Evolutionary conservation across 2,888 invertebrate species (phyloP).

Genomic region (Megalurothrips usitatus): DNA sequence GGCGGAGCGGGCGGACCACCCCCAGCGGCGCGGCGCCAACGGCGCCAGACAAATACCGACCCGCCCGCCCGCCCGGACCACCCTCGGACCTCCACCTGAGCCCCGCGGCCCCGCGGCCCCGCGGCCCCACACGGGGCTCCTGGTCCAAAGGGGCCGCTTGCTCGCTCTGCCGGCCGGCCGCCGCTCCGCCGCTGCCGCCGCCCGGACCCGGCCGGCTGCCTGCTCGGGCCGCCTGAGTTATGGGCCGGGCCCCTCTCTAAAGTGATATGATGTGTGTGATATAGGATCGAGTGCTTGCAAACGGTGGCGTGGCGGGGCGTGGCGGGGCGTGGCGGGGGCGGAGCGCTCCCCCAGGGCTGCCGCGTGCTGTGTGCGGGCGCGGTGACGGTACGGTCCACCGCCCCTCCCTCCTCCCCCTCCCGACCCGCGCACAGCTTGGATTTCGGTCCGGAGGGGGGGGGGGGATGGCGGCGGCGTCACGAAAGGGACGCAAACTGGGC

Average conservation of each 20-base stretch:
- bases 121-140: no score
- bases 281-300: neutral
- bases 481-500: no score
- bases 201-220: neutral
- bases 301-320: neutral
- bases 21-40: neutral
- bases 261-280: slow-evolving; percentile 11
- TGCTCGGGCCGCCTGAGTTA: neutral
- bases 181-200: neutral
- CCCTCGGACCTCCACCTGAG: no score
- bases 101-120: no score
- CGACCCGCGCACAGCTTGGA: neutral
- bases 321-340: neutral
- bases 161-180: no score
- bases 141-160: no score
- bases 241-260: neutral
- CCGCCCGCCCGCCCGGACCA: neutral
- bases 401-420: neutral
- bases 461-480: no score
- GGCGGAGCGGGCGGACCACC: neutral
- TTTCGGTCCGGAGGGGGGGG: no score
- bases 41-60: neutral
- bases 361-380: no score
- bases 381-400: neutral
- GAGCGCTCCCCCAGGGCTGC: neutral